These are phyloP conservation scores for Odocoileus hemionus DNA, from an alignment of 2,113 vertebrate species.

Conservation along the genomic window DNA sequence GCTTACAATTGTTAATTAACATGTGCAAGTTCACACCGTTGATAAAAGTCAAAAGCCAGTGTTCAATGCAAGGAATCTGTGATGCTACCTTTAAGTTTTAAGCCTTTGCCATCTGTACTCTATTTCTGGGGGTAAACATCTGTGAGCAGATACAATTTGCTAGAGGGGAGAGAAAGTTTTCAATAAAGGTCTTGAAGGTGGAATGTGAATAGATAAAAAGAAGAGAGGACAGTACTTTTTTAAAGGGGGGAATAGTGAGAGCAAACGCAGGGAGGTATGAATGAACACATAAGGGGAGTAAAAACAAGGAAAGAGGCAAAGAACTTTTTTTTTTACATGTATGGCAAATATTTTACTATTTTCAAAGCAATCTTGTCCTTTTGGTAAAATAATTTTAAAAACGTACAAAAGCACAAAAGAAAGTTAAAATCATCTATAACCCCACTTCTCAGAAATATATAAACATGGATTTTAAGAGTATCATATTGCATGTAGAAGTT, in stretches of 20 bases:
- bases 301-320: neutral
- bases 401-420: neutral
- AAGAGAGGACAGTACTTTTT: neutral
- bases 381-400: neutral
- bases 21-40: neutral
- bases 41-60: neutral
- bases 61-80: neutral
- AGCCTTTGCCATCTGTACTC: neutral
- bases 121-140: neutral
- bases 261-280: neutral
- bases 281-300: neutral
- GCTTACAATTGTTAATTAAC: neutral
- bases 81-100: neutral
- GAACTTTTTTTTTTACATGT: neutral
- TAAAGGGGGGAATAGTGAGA: neutral
- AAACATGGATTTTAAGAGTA: neutral
- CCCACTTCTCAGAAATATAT: neutral
- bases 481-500: neutral
- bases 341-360: neutral
- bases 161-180: neutral
- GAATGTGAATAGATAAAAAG: neutral
- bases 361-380: neutral
- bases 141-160: neutral
- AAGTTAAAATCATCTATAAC: neutral
- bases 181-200: neutral